A percentile compares a stretch with the other conserved stretches of the same genome.
These are phyloP conservation scores for Crepidodera aurea DNA, from an alignment of 2,888 invertebrate genomes.

Conservation along the genomic window DNA sequence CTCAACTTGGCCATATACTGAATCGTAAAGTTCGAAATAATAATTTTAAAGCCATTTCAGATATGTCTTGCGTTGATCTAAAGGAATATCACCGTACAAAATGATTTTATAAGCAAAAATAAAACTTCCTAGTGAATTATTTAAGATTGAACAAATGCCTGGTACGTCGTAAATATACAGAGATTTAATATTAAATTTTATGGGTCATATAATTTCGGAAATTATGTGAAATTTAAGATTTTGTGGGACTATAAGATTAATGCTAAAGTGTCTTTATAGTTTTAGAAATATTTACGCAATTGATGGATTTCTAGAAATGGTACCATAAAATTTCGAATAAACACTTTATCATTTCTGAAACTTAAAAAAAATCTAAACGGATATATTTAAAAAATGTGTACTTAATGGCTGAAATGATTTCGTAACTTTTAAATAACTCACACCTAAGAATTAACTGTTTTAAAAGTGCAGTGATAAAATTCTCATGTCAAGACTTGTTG, in stretches of 20 bases:
- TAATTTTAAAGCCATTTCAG: constrained; percentile 5
- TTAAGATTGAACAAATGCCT: neutral
- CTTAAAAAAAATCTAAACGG: no score
- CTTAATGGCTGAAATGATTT: no score
- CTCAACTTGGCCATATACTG: constrained; percentile 6
- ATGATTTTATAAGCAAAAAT: constrained; percentile 1
- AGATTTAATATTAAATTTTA: neutral
- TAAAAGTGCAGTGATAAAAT: no score
- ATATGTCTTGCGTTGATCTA: neutral
- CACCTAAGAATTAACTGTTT: no score
- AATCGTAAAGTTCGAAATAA: constrained; percentile 22
- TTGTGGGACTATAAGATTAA: neutral
- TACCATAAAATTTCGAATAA: no score
- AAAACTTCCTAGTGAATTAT: neutral
- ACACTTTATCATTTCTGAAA: no score
- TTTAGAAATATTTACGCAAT: no score
- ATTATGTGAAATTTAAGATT: constrained; percentile 1
- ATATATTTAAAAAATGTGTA: no score
- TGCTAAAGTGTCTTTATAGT: neutral
- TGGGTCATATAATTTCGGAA: neutral
- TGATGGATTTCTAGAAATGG: no score
- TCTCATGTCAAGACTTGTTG: neutral
- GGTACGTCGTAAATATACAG: neutral
- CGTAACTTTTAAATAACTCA: no score
- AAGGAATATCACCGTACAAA: neutral